These are phyloP conservation scores for Cephonodes hylas DNA, from an alignment of 2,888 invertebrate genomes.

Conservation along the genomic window DNA sequence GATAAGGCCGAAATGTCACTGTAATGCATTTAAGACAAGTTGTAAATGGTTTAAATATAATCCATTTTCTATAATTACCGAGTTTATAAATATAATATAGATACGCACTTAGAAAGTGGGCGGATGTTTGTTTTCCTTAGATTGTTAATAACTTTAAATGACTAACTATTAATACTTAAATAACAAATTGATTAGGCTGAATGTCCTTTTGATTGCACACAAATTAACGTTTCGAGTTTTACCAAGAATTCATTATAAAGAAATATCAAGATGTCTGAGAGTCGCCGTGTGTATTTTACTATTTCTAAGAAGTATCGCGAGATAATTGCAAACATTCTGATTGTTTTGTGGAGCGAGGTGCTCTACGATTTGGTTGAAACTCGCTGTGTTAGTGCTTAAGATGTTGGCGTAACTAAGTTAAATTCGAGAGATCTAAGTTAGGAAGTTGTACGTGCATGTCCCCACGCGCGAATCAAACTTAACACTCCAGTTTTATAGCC, in stretches of 20 bases:
- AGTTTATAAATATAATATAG: neutral
- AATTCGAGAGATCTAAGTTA: neutral
- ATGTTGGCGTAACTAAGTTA: neutral
- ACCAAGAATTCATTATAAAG: neutral
- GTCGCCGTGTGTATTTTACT: neutral
- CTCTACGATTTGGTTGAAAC: neutral
- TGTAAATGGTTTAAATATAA: no score
- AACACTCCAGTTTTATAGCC: neutral
- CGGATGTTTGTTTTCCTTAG: neutral
- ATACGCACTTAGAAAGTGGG: neutral
- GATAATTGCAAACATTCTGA: neutral
- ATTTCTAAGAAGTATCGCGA: neutral
- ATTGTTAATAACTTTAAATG: neutral
- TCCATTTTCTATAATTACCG: no score
- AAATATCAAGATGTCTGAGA: neutral
- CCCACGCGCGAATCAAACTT: slow-evolving; percentile 4
- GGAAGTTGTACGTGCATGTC: neutral
- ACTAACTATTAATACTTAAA: neutral
- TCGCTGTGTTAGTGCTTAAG: neutral
- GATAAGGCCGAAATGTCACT: no score
- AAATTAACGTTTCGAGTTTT: neutral
- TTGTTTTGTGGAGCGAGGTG: neutral
- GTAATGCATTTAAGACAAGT: no score
- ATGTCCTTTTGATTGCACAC: neutral
- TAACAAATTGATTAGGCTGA: neutral